A percentile compares a stretch with the other conserved stretches of the same genome.
Evolutionary conservation across 2,888 invertebrate species (phyloP).

Genomic region (Amiota communis): DNA sequence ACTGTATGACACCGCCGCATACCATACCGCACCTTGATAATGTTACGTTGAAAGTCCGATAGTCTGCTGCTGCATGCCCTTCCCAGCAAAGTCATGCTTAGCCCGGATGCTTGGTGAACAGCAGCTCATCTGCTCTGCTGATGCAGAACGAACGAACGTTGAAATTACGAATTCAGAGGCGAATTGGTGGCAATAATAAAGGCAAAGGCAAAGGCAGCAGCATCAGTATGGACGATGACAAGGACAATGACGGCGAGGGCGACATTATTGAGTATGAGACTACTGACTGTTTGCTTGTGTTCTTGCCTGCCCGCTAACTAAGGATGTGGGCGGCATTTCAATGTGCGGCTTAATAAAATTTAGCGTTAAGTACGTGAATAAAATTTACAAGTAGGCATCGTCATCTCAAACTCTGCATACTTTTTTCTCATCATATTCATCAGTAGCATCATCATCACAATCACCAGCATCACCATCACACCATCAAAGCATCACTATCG

Average conservation of each 20-base stretch:
- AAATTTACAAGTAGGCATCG: constrained; percentile 27
- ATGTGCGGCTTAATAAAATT: constrained; percentile 29
- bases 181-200: not conserved
- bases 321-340: constrained; percentile 25
- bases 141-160: constrained; percentile 13
- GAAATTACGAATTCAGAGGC: constrained; percentile 13
- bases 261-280: not conserved
- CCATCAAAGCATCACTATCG: constrained; percentile 2
- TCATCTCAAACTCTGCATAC: constrained; percentile 9
- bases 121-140: constrained; percentile 25
- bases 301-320: not conserved
- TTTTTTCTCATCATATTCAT: constrained; percentile 1
- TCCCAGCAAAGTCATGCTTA: not conserved
- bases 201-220: not conserved
- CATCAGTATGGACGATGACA: not conserved
- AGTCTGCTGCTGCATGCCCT: not conserved
- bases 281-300: not conserved
- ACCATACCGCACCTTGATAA: not conserved
- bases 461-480: not conserved
- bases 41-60: not conserved
- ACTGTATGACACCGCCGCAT: not conserved
- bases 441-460: not conserved
- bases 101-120: not conserved
- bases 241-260: not conserved
- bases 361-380: constrained; percentile 29